phyloP scores from a whole-genome alignment of 2,888 invertebrate species.

The Aphrophora alni region DNA sequence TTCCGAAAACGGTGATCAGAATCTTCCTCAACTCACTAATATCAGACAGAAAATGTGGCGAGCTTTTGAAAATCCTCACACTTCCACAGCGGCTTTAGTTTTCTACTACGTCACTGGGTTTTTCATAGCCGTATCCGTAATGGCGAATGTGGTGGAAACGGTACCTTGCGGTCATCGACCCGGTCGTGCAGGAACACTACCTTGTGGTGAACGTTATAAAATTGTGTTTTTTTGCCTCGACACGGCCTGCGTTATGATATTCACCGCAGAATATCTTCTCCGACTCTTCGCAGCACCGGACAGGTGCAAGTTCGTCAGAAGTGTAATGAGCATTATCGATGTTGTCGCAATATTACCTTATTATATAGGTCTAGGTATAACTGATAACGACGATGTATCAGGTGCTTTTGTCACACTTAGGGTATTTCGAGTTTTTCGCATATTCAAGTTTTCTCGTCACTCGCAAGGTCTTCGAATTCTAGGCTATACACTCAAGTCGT shows the following conservation, averaged over 20 bases:
- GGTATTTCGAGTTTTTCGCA: conserved; percentile 99
- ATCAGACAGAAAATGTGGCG: conserved; percentile 98
- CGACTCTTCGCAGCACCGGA: conserved; percentile 98
- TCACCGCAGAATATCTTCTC: conserved; percentile 96
- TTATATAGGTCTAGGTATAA: conserved; percentile 97
- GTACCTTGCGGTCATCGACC: conserved; percentile 91
- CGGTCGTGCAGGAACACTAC: conserved; percentile 83
- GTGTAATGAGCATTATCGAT: conserved; percentile 99
- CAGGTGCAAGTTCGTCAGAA: conserved; percentile 95
- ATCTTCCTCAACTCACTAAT: conserved; percentile 85
- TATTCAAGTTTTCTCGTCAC: conserved; percentile 99
- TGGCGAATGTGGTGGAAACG: conserved; percentile 99
- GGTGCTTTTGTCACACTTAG: conserved; percentile 98
- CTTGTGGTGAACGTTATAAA: conserved; percentile 98
- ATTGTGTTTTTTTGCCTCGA: conserved; percentile 99
- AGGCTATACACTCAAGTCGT: conserved; percentile 98
- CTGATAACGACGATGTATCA: conserved; percentile 97
- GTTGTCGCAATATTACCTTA: conserved; percentile 99
- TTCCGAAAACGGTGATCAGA: conserved; percentile 91
- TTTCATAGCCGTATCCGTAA: conserved; percentile 98
- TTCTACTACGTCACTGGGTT: conserved; percentile 99
- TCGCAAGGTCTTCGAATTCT: conserved; percentile 98
- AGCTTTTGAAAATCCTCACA: conserved; percentile 99
- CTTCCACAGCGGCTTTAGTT: conserved; percentile 97
- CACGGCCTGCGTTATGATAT: conserved; percentile 99